phyloP scores from a whole-genome alignment of 37 sponge, comb jelly and placozoan species.

The Chondrosia reniformis region DNA sequence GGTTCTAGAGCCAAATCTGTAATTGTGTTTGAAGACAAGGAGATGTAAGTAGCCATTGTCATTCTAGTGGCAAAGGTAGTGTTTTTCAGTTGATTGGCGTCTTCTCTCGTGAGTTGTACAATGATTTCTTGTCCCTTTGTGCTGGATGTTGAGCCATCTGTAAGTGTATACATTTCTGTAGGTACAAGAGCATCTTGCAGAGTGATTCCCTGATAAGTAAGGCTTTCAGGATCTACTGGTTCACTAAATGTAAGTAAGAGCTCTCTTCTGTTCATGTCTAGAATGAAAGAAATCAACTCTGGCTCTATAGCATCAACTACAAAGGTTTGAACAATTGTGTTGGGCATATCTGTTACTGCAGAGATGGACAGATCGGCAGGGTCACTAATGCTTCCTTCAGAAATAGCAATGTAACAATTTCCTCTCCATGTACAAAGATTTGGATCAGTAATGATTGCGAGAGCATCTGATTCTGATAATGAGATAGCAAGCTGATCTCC shows the following conservation, averaged over 20 bases:
- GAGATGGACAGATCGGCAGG: slow-evolving; percentile 46
- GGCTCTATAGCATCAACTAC: slow-evolving; percentile 56
- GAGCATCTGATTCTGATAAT: slow-evolving; percentile 39
- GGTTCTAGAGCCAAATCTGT: slow-evolving; percentile 54
- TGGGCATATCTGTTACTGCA: slow-evolving; percentile 21
- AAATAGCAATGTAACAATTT: slow-evolving; percentile 76
- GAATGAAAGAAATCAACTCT: slow-evolving; percentile 38
- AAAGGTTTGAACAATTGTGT: slow-evolving; percentile 55
- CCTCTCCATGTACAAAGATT: slow-evolving; percentile 84
- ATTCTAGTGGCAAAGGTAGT: slow-evolving; percentile 20
- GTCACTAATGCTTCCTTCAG: slow-evolving; percentile 57
- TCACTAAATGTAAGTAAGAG: slow-evolving; percentile 73
- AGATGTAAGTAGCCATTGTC: slow-evolving; percentile 24
- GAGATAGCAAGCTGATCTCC: slow-evolving; percentile 44
- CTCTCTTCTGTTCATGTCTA: slow-evolving; percentile 44
- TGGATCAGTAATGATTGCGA: slow-evolving; percentile 49
- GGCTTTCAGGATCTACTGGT: slow-evolving; percentile 59
- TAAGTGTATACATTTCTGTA: slow-evolving; percentile 46
- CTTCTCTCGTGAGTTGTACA: slow-evolving; percentile 44
- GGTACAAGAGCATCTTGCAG: slow-evolving; percentile 41
- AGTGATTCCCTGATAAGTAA: slow-evolving; percentile 54
- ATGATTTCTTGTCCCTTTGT: slow-evolving; percentile 32
- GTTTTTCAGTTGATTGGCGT: slow-evolving; percentile 64
- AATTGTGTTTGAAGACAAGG: slow-evolving; percentile 45
- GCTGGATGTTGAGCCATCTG: slow-evolving; percentile 26